Conservation (phyloP, 2,797 vertebrate species). For the Lacerta viridis region DNA sequence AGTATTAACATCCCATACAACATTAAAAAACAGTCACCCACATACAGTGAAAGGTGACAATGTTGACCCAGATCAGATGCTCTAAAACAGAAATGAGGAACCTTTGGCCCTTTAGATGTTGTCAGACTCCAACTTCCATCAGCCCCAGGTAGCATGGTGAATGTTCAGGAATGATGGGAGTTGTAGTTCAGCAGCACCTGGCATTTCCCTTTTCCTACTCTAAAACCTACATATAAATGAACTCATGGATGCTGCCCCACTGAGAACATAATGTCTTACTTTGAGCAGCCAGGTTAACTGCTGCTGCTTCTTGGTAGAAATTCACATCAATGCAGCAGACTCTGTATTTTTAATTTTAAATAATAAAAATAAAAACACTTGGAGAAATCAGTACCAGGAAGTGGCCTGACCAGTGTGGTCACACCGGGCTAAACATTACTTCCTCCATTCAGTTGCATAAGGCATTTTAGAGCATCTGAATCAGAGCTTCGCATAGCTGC, state of each 20-base stretch:
- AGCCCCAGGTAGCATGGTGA: too few relatives aligned
- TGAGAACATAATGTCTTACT: not conserved
- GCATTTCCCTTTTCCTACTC: not conserved
- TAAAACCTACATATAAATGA: not conserved
- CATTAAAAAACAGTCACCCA: too few relatives aligned
- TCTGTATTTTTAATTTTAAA: not conserved
- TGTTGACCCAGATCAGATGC: too few relatives aligned
- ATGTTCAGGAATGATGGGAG: too few relatives aligned
- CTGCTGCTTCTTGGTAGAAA: not conserved
- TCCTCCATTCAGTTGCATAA: not conserved
- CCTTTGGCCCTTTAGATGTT: too few relatives aligned
- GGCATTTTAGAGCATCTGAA: not conserved
- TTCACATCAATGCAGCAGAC: not conserved
- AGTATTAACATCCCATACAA: too few relatives aligned
- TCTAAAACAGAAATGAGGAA: too few relatives aligned
- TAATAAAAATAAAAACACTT: not conserved
- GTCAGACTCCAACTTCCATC: too few relatives aligned
- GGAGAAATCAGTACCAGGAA: not conserved
- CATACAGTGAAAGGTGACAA: too few relatives aligned
- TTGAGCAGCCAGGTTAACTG: not conserved
- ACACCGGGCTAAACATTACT: not conserved
- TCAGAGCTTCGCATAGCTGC: not conserved
- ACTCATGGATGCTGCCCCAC: not conserved
- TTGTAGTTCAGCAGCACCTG: too few relatives aligned
- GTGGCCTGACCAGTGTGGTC: not conserved